Conservation (phyloP, 2,888 invertebrate genomes). For the Allygus modestus region DNA sequence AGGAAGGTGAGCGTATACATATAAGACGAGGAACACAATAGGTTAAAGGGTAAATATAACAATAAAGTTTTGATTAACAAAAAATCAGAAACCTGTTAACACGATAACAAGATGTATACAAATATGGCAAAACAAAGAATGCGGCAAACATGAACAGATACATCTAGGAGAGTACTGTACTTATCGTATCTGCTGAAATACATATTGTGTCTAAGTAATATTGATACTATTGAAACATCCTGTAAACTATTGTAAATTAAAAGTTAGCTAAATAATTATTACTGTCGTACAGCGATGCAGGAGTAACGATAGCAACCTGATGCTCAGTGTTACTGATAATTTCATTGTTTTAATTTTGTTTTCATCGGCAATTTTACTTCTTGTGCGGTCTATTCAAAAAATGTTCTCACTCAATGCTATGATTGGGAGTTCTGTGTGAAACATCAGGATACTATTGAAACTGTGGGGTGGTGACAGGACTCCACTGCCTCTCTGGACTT, state of each 20-base stretch:
- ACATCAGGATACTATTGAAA: slow-evolving; percentile 63
- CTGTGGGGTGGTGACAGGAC: slow-evolving; percentile 24
- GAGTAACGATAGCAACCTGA: slow-evolving; percentile 65
- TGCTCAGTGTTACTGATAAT: slow-evolving; percentile 46
- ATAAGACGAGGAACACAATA: slow-evolving; percentile 60
- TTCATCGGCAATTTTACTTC: slow-evolving; percentile 35
- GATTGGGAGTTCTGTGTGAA: slow-evolving; percentile 14
- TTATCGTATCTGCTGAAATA: slow-evolving; percentile 68
- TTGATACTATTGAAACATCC: slow-evolving; percentile 70
- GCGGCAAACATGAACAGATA: slow-evolving; percentile 69
- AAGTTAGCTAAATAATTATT: slow-evolving; percentile 66
- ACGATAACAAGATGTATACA: slow-evolving; percentile 62
- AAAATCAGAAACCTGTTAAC: slow-evolving; percentile 54
- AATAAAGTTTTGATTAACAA: slow-evolving; percentile 55
- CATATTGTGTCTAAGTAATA: slow-evolving; percentile 69
- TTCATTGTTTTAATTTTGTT: slow-evolving; percentile 1
- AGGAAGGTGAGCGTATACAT: slow-evolving; percentile 60
- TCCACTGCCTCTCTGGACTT: neutral
- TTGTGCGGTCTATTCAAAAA: slow-evolving; percentile 44
- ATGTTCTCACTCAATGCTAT: slow-evolving; percentile 4
- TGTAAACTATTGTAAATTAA: slow-evolving; percentile 70
- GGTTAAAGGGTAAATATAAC: slow-evolving; percentile 59
- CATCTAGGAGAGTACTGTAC: slow-evolving; percentile 68
- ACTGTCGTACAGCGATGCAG: slow-evolving; percentile 63
- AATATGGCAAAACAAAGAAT: slow-evolving; percentile 65